Conservation (phyloP, 1,140 invertebrate species). For the Ooceraea biroi region DNA sequence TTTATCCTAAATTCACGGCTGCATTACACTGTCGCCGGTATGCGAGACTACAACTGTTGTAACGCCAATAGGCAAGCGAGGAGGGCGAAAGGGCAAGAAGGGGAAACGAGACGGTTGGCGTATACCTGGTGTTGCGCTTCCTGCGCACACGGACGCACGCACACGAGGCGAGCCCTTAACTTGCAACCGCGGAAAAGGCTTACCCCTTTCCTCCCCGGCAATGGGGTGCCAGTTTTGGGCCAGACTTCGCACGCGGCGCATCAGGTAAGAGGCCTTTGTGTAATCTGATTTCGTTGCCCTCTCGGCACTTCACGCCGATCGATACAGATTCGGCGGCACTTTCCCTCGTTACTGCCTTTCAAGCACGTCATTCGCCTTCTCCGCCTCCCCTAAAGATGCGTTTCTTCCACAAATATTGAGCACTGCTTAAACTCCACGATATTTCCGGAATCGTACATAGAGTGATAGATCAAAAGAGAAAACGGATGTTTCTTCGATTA, state of each 20-base stretch:
- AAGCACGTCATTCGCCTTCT: constrained; percentile 40
- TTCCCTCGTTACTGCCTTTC: constrained; percentile 73
- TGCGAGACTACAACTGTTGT: constrained; percentile 45
- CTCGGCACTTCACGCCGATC: constrained; percentile 69
- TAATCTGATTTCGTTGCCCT: constrained; percentile 80
- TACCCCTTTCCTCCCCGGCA: constrained; percentile 79
- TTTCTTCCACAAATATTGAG: constrained; percentile 35
- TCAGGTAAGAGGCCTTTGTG: constrained; percentile 81
- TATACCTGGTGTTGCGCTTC: constrained; percentile 58
- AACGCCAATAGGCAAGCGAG: constrained; percentile 3
- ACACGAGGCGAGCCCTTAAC: constrained; percentile 26
- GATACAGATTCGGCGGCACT: constrained; percentile 72
- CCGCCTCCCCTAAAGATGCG: constrained; percentile 27
- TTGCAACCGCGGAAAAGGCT: constrained; percentile 73
- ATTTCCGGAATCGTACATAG: neutral
- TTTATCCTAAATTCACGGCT: constrained; percentile 54
- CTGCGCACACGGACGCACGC: constrained; percentile 23
- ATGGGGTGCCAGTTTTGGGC: constrained; percentile 83
- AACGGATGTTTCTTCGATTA: neutral
- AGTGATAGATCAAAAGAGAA: neutral
- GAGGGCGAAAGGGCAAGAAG: constrained; percentile 12
- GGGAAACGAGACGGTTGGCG: constrained; percentile 57
- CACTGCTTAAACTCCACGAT: neutral
- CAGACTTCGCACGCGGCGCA: constrained; percentile 82
- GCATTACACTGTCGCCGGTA: constrained; percentile 44